Evolutionary conservation across 2,888 invertebrate species (phyloP), one percentile per base, ranked within the genome.

Genomic region (Acheta domesticus): DNA sequence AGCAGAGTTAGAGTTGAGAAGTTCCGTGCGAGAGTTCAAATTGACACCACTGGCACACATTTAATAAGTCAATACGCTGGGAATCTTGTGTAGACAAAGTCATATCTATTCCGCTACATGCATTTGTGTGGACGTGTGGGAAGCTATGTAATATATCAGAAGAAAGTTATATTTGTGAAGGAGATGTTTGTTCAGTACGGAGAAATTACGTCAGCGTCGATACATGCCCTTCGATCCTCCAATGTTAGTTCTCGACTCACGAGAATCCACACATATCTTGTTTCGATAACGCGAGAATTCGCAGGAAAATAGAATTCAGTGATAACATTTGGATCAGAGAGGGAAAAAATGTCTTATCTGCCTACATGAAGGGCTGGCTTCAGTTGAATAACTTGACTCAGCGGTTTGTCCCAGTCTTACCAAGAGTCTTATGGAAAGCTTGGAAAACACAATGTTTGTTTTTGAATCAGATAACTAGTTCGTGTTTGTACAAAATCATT

Each of bases 201-300:
- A 62, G 62, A 62, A 62, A 62, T 62, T 62, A 62, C 62, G n/a
- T 62, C 14, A 62, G 14, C n/a, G 16, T 62, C 62, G n/a, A 62
- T 14, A 62, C 62, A n/a, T 62, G 62, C 62, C 14, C 62, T 62
- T 62, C n/a, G 62, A 62, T 62, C 62, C 62, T 62, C 11, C 62
- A 62, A 62, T 62, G n/a, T 62, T 62, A 62, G 62, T n/a, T n/a
- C 62, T 62, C 16, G 14, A n/a, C 62, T 62, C 36, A 62, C 62
- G n/a, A 62, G 62, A 62, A 62, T 62, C 62, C 62, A 62, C 62
- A 19, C 62, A 62, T 62, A 62, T 62, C 62, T 62, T 62, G 16
- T n/a, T 62, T n/a, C n/a, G 62, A 62, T 62, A 62, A 62, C 62
- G n/a, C 14, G 62, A 62, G 62, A 62, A 62, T 62, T 62, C 62